phyloP scores from a whole-genome alignment of 2,888 invertebrate species.

The Xylota segnis region DNA sequence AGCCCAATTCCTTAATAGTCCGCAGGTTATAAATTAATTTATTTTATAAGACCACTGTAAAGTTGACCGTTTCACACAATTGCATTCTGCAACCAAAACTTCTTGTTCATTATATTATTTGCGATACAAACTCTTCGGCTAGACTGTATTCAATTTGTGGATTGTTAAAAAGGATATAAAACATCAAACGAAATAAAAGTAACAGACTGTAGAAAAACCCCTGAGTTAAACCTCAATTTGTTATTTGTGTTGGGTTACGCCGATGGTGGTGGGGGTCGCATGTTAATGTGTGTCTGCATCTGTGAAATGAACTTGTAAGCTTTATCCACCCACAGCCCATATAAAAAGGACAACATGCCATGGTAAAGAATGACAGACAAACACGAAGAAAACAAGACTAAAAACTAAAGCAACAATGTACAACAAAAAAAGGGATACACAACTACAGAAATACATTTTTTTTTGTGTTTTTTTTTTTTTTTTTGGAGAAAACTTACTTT shows the following conservation, averaged over 20 bases:
- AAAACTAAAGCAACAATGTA: slow-evolving; percentile 35
- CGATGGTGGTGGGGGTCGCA: slow-evolving; percentile 27
- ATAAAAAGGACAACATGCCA: slow-evolving; percentile 44
- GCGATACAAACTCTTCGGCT: slow-evolving; percentile 3
- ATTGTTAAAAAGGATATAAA: slow-evolving; percentile 45
- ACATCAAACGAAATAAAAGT: slow-evolving; percentile 49
- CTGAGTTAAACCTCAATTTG: slow-evolving; percentile 72
- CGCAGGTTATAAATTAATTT: too few species aligned
- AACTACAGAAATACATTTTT: slow-evolving; percentile 23
- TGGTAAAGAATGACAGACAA: slow-evolving; percentile 35
- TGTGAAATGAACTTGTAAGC: slow-evolving; percentile 59
- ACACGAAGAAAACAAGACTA: slow-evolving; percentile 39
- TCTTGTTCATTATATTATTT: neutral
- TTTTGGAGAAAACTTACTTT: slow-evolving; percentile 81
- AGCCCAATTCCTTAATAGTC: too few species aligned
- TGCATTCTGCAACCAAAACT: too few species aligned
- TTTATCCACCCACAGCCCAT: slow-evolving; percentile 16
- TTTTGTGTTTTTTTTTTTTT: slow-evolving; percentile 24
- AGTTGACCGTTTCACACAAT: too few species aligned
- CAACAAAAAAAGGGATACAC: slow-evolving; percentile 33
- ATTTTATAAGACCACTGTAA: too few species aligned
- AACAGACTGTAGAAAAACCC: slow-evolving; percentile 54
- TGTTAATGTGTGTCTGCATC: slow-evolving; percentile 50
- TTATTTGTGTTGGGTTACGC: slow-evolving; percentile 48
- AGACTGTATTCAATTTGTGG: slow-evolving; percentile 52